Base-by-base conservation (phyloP, 1,140 invertebrate species). In the Drosophila athabasca region DNA sequence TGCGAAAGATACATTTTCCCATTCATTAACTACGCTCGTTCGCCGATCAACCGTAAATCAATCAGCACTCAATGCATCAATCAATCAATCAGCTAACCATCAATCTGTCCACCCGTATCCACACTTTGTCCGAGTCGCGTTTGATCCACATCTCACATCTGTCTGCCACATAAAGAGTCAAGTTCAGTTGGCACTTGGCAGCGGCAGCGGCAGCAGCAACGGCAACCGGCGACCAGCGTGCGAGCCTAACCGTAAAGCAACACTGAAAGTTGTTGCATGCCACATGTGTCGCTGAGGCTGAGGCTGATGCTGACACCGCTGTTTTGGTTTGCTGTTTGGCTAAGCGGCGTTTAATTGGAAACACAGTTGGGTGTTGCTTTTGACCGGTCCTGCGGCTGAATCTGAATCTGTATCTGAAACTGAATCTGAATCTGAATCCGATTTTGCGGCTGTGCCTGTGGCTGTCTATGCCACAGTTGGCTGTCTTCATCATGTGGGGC, bases 301-400 rank as follows among this genome's bases (percentile, higher is more conserved):
- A 66, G 44, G 41, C 39, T 49, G 57, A 46, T 26, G 67, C 43
- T 57, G 57, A 35, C 46, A 60, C 29, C 43, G 54, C 7, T 60
- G 51, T 7, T 46, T 55, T 24, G 51, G 57, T 26, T 46, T 59
- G 71, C 61, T 85, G 74, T 87, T 85, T 81, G 77, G 44, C 58
- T 66, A 81, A 87, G 79, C 78, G 74, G 83, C 78, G 83, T 88
- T 87, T 87, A 87, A 87, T 87, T 87, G 82, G 82, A 87, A 87
- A 88, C 78, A 87, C 82, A 85, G 82, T 85, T 85, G 82, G 82
- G 82, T 85, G 82, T 85, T 87, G 82, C 46, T 77, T 80, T 76
- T 85, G 80, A 80, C 78, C 82, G 74, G 73, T 81, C 76, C 65
- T 39, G 11, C 35, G 35, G 35, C 35, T 39, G 35, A 11, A 35